Base-by-base conservation (phyloP, 2,113 vertebrate genomes). In the Ciconia stormi region DNA sequence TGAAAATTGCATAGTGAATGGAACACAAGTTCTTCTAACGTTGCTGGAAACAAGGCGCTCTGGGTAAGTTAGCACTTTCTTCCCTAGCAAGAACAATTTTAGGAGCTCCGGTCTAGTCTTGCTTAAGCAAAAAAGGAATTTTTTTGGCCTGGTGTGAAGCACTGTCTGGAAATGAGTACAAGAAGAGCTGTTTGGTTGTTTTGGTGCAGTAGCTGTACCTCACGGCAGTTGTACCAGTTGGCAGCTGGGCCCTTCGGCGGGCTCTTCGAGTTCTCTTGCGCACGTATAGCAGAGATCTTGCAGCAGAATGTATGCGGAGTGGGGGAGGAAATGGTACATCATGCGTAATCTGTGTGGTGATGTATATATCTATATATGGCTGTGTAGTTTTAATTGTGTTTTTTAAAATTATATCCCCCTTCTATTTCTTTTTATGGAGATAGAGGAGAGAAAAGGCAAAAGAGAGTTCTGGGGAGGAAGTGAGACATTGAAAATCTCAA, bases 11-110 rank as follows among this genome's bases (percentile, higher is more conserved):
- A 97, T 99, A 6, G 99, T 99, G 87, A 99, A 99, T 2, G 99
- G 99, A 81, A 99, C 98, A 16, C 99, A 99, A 97, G 99, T 99
- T 97, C 98, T 99, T 77, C 98, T 99, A 76, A 99, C 99, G 4
- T 96, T 99, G 98, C 97, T 99, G 97, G 99, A 99, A 92, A 98
- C 98, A 2, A 97, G 99, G 97, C 99, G 99, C 97, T 98, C 98
- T 22, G 99, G 99, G 99, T 99, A 93, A 98, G 99, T 97, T 3
- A 23, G 8, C 53, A 0, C 27, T 27, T 4, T 3, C 34, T 9
- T 3, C 80, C 15, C 34, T 1, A 1, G 15, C 16, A 4, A 6
- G 76, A 18, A 6, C 36, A 3, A 1, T 12, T 23, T 7, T 2
- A 16, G 50, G 27, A 47, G 2, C 49, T 34, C 56, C 11, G 4